Percentiles rank a stretch among this genome's conserved stretches.
Conservation (phyloP, 2,797 vertebrate species). For the Glyptemys insculpta region DNA sequence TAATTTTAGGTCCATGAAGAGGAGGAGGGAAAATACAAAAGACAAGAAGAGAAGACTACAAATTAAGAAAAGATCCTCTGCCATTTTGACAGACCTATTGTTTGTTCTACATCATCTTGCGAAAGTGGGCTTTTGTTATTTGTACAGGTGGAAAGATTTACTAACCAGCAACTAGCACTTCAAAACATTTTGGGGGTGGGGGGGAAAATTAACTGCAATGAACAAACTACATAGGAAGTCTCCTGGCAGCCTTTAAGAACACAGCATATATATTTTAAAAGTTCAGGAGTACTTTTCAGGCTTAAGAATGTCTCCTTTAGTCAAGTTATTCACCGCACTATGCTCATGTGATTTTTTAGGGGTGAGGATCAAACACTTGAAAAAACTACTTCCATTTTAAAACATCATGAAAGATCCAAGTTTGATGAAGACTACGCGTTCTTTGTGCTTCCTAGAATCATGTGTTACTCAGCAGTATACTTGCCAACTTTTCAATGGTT, state of each 20-base stretch:
- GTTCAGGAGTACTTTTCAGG: not conserved
- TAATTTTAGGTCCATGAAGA: not conserved
- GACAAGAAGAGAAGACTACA: not conserved
- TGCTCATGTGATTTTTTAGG: not conserved
- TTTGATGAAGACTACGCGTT: not conserved
- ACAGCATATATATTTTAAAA: not conserved
- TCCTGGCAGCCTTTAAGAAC: not conserved
- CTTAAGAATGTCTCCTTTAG: not conserved
- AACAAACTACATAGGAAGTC: not conserved
- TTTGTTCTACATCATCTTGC: not conserved
- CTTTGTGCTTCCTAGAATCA: not conserved
- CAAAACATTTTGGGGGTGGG: not conserved
- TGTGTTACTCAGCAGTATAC: rapidly evolving
- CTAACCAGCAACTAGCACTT: not conserved
- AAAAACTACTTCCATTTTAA: not conserved
- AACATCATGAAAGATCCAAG: not conserved
- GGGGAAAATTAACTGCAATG: not conserved
- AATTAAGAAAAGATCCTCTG: not conserved
- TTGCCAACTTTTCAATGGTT: not conserved
- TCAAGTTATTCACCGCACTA: not conserved
- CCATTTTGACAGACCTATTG: not conserved
- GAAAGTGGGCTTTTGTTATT: not conserved
- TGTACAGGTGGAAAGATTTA: not conserved
- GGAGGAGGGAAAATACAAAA: not conserved
- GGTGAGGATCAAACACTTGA: not conserved